Evolutionary conservation across 2,113 vertebrate genomes (phyloP), one percentile per base, ranked within the genome.

Genomic region (Pandion haliaetus): DNA sequence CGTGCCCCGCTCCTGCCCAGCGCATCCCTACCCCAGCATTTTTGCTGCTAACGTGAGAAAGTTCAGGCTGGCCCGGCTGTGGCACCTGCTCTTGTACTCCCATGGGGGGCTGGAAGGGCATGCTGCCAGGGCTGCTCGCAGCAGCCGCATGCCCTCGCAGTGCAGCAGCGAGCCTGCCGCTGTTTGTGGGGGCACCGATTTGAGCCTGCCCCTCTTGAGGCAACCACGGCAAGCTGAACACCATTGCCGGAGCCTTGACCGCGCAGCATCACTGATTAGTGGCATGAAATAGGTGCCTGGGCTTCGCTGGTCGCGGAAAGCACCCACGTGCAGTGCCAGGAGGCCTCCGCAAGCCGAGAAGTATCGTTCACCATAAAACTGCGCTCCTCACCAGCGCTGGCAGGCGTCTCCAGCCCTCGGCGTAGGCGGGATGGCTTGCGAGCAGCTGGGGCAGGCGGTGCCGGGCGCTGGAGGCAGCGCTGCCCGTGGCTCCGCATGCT

Each of bases 21-120:
- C 54, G 58, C 54, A 70, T 62, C 54, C 49, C 1, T 3, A 19
- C 34, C 36, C 45, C 31, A 58, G 62, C 36, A 24, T 70, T 86
- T 90, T 81, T 78, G 55, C 63, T 84, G 61, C n/a, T 69, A 45
- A 76, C 6, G 21, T 59, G 70, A 63, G 58, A 47, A 92, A 36
- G 34, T 65, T 61, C 10, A 14, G 52, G 14, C 36, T 57, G n/a
- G 78, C 32, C 14, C 0, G 4, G 28, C 24, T 0, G 1, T 32
- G 67, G 45, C 63, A 52, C 11, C 44, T 2, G 54, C 52, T 66
- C 25, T 63, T 2, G 0, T 58, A 57, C 40, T 92, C 31, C 63
- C n/a, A 31, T 4, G 2, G 17, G 29, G 29, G 31, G 34, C 40
- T 10, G 8, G 40, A 0, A 0, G 55, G 62, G 32, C 4, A 0